Conservation (phyloP, 2,113 vertebrate genomes). For the Megalops atlanticus region DNA sequence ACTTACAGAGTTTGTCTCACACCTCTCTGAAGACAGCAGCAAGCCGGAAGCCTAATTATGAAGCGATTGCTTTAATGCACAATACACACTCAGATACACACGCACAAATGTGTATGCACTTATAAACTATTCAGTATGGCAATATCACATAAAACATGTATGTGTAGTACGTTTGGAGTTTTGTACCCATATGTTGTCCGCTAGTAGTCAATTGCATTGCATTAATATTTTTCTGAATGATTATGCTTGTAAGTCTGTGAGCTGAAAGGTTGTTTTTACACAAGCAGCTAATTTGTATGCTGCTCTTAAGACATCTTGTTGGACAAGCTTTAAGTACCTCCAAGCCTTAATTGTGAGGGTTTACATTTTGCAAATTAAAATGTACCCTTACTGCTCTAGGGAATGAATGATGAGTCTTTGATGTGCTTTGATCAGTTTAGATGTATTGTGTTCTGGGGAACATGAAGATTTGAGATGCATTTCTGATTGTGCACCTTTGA, state of each 20-base stretch:
- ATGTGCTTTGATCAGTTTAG: slow-evolving; percentile 89
- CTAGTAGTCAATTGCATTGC: slow-evolving; percentile 45
- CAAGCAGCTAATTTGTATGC: slow-evolving; percentile 81
- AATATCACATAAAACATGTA: background rate
- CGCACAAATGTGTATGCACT: no score
- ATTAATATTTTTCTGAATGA: slow-evolving; percentile 47
- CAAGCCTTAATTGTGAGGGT: slow-evolving; percentile 91
- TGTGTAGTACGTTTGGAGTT: background rate
- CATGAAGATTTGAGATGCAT: slow-evolving; percentile 85
- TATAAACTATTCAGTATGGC: slow-evolving; percentile 3
- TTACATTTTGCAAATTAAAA: slow-evolving; percentile 97
- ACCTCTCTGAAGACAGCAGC: background rate
- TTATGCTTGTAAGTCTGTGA: slow-evolving; percentile 63
- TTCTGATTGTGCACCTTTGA: slow-evolving; percentile 80
- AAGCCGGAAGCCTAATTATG: no score
- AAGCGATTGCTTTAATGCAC: no score
- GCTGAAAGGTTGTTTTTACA: slow-evolving; percentile 55
- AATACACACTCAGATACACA: no score
- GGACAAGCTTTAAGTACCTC: slow-evolving; percentile 83
- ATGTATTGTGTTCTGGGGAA: slow-evolving; percentile 88
- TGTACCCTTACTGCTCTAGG: slow-evolving; percentile 85
- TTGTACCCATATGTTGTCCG: slow-evolving; percentile 13
- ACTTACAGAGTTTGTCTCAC: background rate
- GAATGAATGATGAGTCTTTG: slow-evolving; percentile 83
- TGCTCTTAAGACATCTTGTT: slow-evolving; percentile 77